Evolutionary conservation across 1,140 invertebrate genomes (phyloP), one percentile per base, ranked within the genome.

Genomic region (Argopecten irradians): DNA sequence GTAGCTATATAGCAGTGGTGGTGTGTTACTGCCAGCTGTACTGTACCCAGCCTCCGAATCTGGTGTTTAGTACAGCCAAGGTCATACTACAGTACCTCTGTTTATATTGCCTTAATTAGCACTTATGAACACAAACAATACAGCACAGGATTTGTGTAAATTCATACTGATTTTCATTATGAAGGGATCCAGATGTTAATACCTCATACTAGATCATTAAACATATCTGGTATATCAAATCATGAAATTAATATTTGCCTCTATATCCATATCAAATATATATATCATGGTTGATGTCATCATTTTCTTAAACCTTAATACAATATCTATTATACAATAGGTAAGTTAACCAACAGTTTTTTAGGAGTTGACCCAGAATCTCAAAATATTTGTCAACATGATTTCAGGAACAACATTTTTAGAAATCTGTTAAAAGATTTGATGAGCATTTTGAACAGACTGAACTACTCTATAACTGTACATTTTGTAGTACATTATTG

Each of bases 11-110:
- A 28, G 9, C 22, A 3, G 55, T 71, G 55, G 55, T 71, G 55
- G 55, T 71, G 55, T 71, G 55, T n/a, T 71, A 71, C 55, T 71
- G 55, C 55, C 55, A 71, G 55, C 55, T 71, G 55, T 16, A 71
- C 22, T n/a, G 55, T 71, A 28, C n/a, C 55, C 55, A 5, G n/a
- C 55, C 55, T n/a, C 55, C 28, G 55, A 71, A 71, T 28, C 22
- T 28, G 16, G 13, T 71, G 28, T 22, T n/a, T 11, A 19, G 43
- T 19, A 11, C 22, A 71, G 16, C 55, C 55, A 71, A 71, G 55
- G 22, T 71, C 55, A 71, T n/a, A 16, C 28, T 5, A 3, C 28
- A 71, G 55, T 71, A 28, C 2, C 19, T 11, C 55, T 71, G 55
- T 71, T 71, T 71, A 71, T 71, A 71, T 28, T 71, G 55, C 5